phyloP scores from a whole-genome alignment of 2,113 vertebrate species.

The Albula goreensis region DNA sequence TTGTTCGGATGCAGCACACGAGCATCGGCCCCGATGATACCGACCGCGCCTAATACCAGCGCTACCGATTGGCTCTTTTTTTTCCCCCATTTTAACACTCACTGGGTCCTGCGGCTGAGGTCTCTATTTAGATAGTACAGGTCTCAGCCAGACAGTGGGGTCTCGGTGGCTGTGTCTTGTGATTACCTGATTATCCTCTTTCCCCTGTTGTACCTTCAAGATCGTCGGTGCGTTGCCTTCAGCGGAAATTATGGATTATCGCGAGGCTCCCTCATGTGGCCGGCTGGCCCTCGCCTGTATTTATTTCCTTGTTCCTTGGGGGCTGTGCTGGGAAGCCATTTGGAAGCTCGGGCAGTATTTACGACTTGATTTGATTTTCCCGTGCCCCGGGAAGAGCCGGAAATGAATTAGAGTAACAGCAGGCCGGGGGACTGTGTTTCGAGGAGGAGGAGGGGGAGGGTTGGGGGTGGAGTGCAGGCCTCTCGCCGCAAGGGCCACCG shows the following conservation, averaged over 20 bases:
- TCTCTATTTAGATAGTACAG: too few relatives aligned
- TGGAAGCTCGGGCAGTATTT: neutral
- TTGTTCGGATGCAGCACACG: constrained; percentile 14
- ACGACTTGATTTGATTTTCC: neutral
- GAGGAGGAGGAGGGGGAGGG: neutral
- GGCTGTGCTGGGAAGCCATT: constrained; percentile 3
- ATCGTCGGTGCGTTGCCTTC: neutral
- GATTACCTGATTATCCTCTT: neutral
- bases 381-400: neutral
- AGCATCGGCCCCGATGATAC: neutral
- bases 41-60: neutral
- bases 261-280: neutral
- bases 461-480: neutral
- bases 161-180: neutral
- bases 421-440: neutral
- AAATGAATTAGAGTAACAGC: neutral
- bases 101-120: too few relatives aligned
- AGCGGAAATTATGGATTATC: neutral
- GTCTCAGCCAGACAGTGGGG: neutral
- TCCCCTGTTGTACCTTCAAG: neutral
- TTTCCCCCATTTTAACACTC: neutral
- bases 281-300: neutral
- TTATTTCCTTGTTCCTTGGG: neutral
- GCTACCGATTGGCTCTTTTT: neutral
- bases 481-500: too few relatives aligned